These are phyloP conservation scores for Microdon myrmicae DNA, from an alignment of 2,888 invertebrate genomes.

Conservation along the genomic window DNA sequence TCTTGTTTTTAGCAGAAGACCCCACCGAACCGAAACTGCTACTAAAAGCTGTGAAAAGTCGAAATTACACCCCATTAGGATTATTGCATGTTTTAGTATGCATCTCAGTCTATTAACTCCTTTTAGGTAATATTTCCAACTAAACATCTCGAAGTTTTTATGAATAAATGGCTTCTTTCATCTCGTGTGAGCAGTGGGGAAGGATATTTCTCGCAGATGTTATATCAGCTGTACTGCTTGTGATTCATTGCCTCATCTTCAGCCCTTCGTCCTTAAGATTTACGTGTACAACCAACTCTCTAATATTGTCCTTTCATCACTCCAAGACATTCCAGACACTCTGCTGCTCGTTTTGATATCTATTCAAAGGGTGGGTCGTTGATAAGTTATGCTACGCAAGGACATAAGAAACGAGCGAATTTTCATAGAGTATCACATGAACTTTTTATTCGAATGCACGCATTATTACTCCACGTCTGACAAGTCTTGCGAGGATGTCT, in stretches of 20 bases:
- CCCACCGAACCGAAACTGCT: too few species aligned
- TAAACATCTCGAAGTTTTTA: too few species aligned
- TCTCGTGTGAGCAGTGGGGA: too few species aligned
- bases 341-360: background rate
- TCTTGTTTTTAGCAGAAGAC: too few species aligned
- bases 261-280: background rate
- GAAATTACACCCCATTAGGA: too few species aligned
- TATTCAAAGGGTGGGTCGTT: conserved; percentile 1
- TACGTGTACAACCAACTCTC: background rate
- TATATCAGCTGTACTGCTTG: too few species aligned
- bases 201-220: too few species aligned
- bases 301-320: conserved; percentile 26
- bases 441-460: conserved; percentile 37
- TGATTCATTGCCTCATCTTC: conserved; percentile 9
- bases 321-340: conserved; percentile 37
- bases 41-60: too few species aligned
- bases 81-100: too few species aligned
- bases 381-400: conserved; percentile 3
- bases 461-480: conserved; percentile 37
- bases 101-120: too few species aligned
- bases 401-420: background rate
- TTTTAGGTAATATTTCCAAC: too few species aligned
- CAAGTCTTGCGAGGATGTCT: background rate
- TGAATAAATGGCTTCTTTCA: too few species aligned
- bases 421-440: conserved; percentile 16